A percentile compares a stretch with the other conserved stretches of the same genome.
These are phyloP conservation scores for Brachirus orientalis DNA, from an alignment of 2,113 vertebrate genomes.

Conservation along the genomic window DNA sequence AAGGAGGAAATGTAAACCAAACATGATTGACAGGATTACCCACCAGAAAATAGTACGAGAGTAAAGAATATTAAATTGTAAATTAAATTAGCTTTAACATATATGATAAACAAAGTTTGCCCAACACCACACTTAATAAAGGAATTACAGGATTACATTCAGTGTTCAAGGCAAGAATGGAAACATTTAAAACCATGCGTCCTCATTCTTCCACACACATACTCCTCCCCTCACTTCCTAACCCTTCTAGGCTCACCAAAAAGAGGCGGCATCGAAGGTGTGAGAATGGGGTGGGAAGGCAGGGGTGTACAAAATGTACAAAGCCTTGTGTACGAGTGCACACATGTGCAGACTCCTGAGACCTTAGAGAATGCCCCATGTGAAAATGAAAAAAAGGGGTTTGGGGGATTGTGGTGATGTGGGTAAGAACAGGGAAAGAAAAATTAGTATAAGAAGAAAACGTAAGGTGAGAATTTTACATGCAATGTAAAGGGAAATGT, in stretches of 20 bases:
- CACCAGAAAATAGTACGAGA: not conserved
- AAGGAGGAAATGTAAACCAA: constrained; percentile 17
- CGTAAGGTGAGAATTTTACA: too few relatives aligned
- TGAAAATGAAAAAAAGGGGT: not conserved
- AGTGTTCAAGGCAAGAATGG: constrained; percentile 39
- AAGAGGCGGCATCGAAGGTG: constrained; percentile 44
- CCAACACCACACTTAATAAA: not conserved
- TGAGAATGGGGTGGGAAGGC: constrained; percentile 42
- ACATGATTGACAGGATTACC: not conserved
- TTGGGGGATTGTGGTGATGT: too few relatives aligned
- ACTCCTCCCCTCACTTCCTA: constrained; percentile 46
- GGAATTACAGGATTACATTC: constrained; percentile 6
- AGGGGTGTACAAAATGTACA: constrained; percentile 6
- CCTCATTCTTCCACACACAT: constrained; percentile 42
- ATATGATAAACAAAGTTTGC: not conserved
- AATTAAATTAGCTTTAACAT: not conserved
- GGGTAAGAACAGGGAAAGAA: not conserved
- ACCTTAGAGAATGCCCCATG: not conserved
- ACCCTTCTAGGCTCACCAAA: constrained; percentile 47
- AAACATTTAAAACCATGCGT: constrained; percentile 57
- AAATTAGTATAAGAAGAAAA: constrained; percentile 73
- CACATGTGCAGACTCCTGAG: constrained; percentile 28
- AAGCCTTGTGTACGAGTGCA: constrained; percentile 16
- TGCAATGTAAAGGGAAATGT: constrained; percentile 53
- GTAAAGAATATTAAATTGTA: not conserved